Percentiles rank a stretch among this genome's conserved stretches.
Conservation (phyloP, 2,113 vertebrate species). For the Aspiorhynchus laticeps region DNA sequence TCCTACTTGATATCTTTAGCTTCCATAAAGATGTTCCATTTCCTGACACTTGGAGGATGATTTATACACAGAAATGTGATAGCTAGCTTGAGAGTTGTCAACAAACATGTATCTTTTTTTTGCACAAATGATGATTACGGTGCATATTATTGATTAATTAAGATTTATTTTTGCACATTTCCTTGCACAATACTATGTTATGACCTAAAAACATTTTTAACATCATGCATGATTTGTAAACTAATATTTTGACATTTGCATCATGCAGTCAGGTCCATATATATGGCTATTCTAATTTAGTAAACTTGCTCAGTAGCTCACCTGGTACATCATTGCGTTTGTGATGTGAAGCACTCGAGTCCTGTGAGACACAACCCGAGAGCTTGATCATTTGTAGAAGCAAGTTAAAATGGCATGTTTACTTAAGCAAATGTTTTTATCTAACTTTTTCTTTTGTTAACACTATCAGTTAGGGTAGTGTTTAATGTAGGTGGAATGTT, state of each 20-base stretch:
- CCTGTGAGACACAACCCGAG: not conserved
- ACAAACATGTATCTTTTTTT: not conserved
- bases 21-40: not conserved
- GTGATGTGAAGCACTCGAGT: not conserved
- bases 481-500: not conserved
- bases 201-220: not conserved
- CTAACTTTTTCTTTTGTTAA: not conserved
- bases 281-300: not conserved
- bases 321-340: not conserved
- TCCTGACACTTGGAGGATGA: not conserved
- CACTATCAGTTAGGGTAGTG: not conserved
- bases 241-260: not conserved
- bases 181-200: not conserved
- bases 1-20: constrained; percentile 4
- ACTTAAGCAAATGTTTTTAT: not conserved
- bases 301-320: not conserved
- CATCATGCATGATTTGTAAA: not conserved
- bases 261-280: not conserved
- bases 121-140: not conserved
- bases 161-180: not conserved
- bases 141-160: not conserved
- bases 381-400: not conserved
- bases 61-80: not conserved
- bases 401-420: not conserved
- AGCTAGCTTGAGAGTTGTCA: not conserved